Evolutionary conservation across 1,140 invertebrate species (phyloP).

Genomic region (Drosophila pruinosa): DNA sequence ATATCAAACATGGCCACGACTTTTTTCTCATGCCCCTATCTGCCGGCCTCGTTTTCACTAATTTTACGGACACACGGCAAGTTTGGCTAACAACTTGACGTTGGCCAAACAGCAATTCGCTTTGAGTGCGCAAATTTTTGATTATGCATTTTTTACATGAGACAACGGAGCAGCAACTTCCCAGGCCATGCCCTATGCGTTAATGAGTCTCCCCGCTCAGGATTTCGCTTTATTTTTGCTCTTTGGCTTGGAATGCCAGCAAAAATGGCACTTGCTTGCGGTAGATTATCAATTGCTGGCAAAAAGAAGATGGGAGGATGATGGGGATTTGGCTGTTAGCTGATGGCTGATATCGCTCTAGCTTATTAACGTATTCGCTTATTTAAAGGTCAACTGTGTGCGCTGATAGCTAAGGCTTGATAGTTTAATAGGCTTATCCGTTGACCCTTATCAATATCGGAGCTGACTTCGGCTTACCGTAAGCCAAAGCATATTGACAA

Average conservation of each 20-base stretch:
- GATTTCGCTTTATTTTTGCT: neutral
- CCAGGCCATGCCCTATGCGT: too few species aligned
- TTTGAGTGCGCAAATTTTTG: conserved; percentile 39
- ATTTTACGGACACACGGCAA: conserved; percentile 32
- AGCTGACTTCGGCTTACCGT: neutral
- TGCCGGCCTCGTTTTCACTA: conserved; percentile 12
- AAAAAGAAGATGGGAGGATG: neutral
- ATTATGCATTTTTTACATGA: conserved; percentile 50
- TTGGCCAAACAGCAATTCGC: conserved; percentile 8
- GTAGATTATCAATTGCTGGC: conserved; percentile 1
- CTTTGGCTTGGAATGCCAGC: neutral
- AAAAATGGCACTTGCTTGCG: conserved; percentile 4
- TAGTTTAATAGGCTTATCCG: conserved; percentile 37
- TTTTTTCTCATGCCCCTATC: conserved; percentile 1
- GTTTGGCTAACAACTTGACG: conserved; percentile 24
- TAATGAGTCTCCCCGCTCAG: conserved; percentile 24
- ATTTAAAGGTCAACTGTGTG: conserved; percentile 13
- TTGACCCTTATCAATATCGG: conserved; percentile 41
- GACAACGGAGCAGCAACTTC: neutral
- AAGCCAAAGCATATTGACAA: conserved; percentile 8
- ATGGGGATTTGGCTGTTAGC: conserved; percentile 20
- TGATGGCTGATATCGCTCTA: conserved; percentile 19
- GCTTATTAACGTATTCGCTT: conserved; percentile 29
- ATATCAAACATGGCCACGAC: conserved; percentile 42
- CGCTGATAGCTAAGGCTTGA: conserved; percentile 17